phyloP scores from a whole-genome alignment of 2,113 vertebrate species.

The Nansenia antarctica region DNA sequence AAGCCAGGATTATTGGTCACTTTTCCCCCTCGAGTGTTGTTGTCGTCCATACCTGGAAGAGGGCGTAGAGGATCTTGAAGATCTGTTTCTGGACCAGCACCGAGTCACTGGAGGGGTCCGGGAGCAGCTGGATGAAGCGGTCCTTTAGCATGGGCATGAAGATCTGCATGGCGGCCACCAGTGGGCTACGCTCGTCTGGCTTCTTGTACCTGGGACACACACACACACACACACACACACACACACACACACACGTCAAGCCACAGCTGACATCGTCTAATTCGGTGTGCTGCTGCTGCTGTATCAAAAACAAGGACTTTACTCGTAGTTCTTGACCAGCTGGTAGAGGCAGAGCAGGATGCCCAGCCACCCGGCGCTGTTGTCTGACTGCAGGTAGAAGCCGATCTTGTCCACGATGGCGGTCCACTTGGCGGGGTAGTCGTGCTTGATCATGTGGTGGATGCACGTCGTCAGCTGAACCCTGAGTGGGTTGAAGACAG shows the following conservation, averaged over 20 bases:
- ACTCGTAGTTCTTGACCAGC: constrained; percentile 99
- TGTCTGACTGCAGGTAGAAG: constrained; percentile 96
- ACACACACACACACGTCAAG: not conserved
- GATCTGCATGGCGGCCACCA: constrained; percentile 98
- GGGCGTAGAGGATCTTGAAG: constrained; percentile 99
- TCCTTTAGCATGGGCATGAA: constrained; percentile 97
- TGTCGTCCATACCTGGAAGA: constrained; percentile 87
- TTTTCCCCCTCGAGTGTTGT: no score
- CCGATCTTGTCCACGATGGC: constrained; percentile 97
- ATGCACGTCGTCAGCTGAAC: constrained; percentile 98
- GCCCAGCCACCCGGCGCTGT: constrained; percentile 93
- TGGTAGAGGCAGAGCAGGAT: constrained; percentile 98
- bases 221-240: not conserved
- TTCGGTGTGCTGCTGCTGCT: no score
- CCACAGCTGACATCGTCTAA: no score
- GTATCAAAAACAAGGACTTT: constrained; percentile 57
- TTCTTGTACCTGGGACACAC: constrained; percentile 90
- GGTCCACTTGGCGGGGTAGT: constrained; percentile 96
- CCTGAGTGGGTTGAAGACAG: constrained; percentile 68
- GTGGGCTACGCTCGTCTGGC: constrained; percentile 91
- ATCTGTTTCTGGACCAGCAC: constrained; percentile 99
- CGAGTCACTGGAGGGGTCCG: constrained; percentile 91
- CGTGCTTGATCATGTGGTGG: constrained; percentile 98
- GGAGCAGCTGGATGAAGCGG: constrained; percentile 92
- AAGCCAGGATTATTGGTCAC: no score